Conservation (phyloP, 2,888 invertebrate genomes). For the Mayetiola destructor region DNA sequence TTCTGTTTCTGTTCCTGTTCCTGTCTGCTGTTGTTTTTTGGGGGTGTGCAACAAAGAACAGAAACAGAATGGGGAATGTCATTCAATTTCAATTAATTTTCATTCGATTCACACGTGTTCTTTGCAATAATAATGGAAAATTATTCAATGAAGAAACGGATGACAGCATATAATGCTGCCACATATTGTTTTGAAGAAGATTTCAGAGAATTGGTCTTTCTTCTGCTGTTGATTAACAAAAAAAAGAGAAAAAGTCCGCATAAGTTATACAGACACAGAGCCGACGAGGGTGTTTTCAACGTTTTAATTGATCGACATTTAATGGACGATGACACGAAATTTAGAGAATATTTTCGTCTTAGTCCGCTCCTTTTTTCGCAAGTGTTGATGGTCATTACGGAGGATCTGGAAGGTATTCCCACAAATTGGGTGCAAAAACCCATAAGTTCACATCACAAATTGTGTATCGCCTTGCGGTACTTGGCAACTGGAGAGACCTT, state of each 20-base stretch:
- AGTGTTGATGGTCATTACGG: neutral
- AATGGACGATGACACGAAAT: neutral
- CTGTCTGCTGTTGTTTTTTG: neutral
- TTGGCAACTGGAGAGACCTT: conserved; percentile 21
- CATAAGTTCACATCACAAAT: neutral
- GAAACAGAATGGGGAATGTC: too few relatives aligned
- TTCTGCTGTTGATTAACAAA: neutral
- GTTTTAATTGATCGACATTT: neutral
- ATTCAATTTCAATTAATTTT: too few relatives aligned
- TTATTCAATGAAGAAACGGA: too few relatives aligned
- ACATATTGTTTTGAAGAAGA: neutral
- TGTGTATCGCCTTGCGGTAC: conserved; percentile 17
- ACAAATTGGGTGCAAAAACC: neutral
- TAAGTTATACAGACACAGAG: neutral
- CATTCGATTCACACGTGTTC: too few relatives aligned
- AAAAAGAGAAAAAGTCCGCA: conserved; percentile 3
- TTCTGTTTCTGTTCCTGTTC: neutral
- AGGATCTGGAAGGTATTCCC: neutral
- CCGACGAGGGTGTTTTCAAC: neutral
- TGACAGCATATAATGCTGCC: neutral
- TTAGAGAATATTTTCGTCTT: neutral
- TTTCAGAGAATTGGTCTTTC: neutral
- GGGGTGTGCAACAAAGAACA: neutral
- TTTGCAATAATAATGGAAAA: too few relatives aligned
- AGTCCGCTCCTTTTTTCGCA: neutral